Percentiles rank a stretch among this genome's conserved stretches.
phyloP scores from a whole-genome alignment of 2,113 vertebrate genomes.

The Mustela lutreola region DNA sequence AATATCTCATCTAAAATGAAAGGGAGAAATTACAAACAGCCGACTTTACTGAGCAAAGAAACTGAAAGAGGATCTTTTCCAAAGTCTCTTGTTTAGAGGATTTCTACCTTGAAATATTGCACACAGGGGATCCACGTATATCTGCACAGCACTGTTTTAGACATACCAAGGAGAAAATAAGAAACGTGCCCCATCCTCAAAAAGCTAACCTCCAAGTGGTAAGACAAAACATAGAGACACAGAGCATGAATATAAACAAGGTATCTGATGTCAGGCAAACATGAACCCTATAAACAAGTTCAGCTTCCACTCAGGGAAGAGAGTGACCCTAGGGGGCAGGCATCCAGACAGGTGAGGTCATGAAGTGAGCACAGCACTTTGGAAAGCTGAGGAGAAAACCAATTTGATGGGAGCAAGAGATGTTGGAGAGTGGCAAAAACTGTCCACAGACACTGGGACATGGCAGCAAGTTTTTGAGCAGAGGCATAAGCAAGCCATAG shows the following conservation, averaged over 20 bases:
- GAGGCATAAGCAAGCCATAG: not conserved
- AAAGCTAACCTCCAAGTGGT: not conserved
- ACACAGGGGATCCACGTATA: accelerated
- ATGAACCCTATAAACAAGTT: not conserved
- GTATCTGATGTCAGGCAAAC: not conserved
- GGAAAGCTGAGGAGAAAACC: not conserved
- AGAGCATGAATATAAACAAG: not conserved
- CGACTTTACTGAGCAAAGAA: not conserved
- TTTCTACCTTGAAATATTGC: not conserved
- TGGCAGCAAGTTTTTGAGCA: not conserved
- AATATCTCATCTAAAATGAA: slow-evolving; percentile 44
- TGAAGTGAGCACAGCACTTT: not conserved
- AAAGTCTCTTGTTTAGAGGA: not conserved
- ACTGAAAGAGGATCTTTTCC: not conserved
- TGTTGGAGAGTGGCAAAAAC: not conserved
- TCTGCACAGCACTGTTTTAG: not conserved
- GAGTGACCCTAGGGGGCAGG: accelerated
- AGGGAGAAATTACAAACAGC: not conserved
- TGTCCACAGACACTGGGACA: not conserved
- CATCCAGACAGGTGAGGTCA: not conserved
- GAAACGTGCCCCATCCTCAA: not conserved
- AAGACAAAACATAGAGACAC: not conserved
- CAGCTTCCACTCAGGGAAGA: not conserved
- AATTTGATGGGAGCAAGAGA: not conserved
- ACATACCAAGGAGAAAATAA: not conserved